Evolutionary conservation across 1,140 invertebrate species (phyloP).

Genomic region (Euwallacea fornicatus): DNA sequence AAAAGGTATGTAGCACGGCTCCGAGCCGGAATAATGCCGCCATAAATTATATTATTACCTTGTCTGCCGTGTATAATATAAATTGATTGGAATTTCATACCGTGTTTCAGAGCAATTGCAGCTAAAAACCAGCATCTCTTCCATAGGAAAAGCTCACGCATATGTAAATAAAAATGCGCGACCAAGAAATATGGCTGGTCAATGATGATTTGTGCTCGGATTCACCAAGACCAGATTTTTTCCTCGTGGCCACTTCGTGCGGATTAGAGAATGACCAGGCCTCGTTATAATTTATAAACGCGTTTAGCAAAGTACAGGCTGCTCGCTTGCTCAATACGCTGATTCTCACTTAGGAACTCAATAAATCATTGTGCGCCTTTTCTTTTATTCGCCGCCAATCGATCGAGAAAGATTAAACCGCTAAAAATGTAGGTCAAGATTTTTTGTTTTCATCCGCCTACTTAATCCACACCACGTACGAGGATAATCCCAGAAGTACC

Average conservation of each 20-base stretch:
- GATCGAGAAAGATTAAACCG: too few species aligned
- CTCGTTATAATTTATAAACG: too few species aligned
- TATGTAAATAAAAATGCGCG: conserved; percentile 45
- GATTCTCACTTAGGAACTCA: too few species aligned
- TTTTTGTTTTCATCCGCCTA: too few species aligned
- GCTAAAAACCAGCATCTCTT: conserved; percentile 49
- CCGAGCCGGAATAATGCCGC: conserved; percentile 49
- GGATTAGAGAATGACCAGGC: not conserved
- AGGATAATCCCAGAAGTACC: too few species aligned
- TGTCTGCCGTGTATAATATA: conserved; percentile 54
- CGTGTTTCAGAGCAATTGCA: conserved; percentile 51
- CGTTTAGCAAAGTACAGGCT: too few species aligned
- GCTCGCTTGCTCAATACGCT: too few species aligned
- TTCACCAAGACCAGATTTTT: not conserved
- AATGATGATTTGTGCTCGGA: conserved; percentile 49
- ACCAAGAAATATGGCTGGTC: conserved; percentile 45
- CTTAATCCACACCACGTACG: too few species aligned
- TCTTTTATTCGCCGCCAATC: too few species aligned
- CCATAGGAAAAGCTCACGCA: conserved; percentile 47
- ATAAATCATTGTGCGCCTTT: too few species aligned
- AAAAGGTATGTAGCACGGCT: conserved; percentile 48
- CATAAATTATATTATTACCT: conserved; percentile 56
- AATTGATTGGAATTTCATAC: conserved; percentile 55
- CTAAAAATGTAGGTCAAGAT: too few species aligned
- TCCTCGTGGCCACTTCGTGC: not conserved